phyloP scores from a whole-genome alignment of 2,888 invertebrate genomes.

The Epistrophe grossulariae region DNA sequence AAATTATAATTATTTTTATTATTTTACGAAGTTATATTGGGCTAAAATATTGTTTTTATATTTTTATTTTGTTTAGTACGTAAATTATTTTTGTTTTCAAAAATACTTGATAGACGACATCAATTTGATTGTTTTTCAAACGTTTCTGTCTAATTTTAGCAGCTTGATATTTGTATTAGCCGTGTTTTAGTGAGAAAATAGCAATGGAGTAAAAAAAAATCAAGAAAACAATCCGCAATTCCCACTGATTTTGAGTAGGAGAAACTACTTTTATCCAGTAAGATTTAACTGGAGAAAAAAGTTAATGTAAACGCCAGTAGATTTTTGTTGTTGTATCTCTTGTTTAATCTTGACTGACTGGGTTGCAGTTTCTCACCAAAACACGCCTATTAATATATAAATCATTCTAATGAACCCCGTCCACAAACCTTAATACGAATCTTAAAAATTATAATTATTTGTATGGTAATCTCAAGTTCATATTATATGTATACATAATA shows the following conservation, averaged over 20 bases:
- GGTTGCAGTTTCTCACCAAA: too few species aligned
- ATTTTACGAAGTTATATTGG: slow-evolving; percentile 33
- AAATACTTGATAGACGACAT: slow-evolving; percentile 19
- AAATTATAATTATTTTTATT: neutral
- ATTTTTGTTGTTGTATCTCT: too few species aligned
- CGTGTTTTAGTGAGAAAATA: too few species aligned
- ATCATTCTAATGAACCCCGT: slow-evolving; percentile 62
- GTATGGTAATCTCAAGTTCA: slow-evolving; percentile 33
- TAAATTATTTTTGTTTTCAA: slow-evolving; percentile 47
- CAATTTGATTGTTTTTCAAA: slow-evolving; percentile 22
- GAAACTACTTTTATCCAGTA: too few species aligned
- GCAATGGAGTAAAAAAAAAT: too few species aligned
- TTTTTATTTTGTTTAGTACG: slow-evolving; percentile 41
- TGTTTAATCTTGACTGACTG: too few species aligned
- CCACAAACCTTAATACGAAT: slow-evolving; percentile 29
- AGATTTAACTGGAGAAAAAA: too few species aligned
- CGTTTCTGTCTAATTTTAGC: slow-evolving; percentile 21
- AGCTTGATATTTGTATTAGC: neutral
- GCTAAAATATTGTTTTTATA: slow-evolving; percentile 34
- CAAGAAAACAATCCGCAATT: too few species aligned
- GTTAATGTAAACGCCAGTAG: too few species aligned
- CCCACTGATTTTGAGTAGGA: too few species aligned
- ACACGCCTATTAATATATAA: neutral
- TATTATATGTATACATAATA: slow-evolving; percentile 25
- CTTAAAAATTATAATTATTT: neutral